Conservation (phyloP, 2,888 invertebrate genomes). For the Himalopsyche tibetana region DNA sequence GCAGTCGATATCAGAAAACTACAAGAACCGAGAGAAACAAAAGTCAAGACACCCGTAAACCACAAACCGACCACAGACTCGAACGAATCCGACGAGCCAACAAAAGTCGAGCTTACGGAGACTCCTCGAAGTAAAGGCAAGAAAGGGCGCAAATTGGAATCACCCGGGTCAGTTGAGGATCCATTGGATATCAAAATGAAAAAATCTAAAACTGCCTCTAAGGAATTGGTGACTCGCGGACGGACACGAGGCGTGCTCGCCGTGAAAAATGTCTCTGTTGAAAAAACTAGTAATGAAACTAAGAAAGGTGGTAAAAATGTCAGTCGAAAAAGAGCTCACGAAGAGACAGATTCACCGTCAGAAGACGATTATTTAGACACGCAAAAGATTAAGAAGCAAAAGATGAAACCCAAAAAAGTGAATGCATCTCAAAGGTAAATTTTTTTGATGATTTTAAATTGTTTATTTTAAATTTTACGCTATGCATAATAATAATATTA, state of each 20-base stretch:
- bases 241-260: constrained; percentile 68
- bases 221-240: constrained; percentile 66
- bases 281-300: constrained; percentile 71
- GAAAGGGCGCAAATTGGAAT: neutral
- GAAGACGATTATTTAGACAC: constrained; percentile 74
- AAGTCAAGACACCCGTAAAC: constrained; percentile 42
- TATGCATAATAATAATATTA: neutral
- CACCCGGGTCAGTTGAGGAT: constrained; percentile 58
- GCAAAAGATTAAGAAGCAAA: constrained; percentile 73
- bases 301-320: constrained; percentile 70
- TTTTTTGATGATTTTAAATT: neutral
- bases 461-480: neutral
- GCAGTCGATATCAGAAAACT: constrained; percentile 66
- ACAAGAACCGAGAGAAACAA: constrained; percentile 16
- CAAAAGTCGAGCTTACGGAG: neutral
- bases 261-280: constrained; percentile 69
- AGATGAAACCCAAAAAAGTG: constrained; percentile 76
- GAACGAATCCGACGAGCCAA: constrained; percentile 55
- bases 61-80: constrained; percentile 53
- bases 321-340: constrained; percentile 72
- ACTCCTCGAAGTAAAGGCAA: constrained; percentile 45
- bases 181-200: constrained; percentile 68
- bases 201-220: constrained; percentile 63
- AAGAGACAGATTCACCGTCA: constrained; percentile 75
- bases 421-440: constrained; percentile 58